Evolutionary conservation across 2,797 vertebrate genomes (phyloP).

Genomic region (Nyctibius grandis): DNA sequence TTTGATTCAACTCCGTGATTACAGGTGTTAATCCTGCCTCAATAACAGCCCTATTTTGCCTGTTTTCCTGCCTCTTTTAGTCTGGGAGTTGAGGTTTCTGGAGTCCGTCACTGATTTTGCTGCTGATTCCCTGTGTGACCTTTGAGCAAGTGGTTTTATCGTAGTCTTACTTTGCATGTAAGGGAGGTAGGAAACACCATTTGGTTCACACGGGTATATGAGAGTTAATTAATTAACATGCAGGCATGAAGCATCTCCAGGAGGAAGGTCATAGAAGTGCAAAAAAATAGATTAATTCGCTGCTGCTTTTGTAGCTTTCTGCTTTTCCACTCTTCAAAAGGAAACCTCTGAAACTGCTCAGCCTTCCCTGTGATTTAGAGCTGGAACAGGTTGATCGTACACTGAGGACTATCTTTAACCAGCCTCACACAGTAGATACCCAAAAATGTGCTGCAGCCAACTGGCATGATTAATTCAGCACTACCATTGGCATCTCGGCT

Average conservation of each 20-base stretch:
- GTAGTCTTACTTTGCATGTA: neutral
- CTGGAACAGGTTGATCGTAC: neutral
- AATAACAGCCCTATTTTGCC: neutral
- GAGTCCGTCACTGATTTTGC: neutral
- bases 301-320: neutral
- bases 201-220: neutral
- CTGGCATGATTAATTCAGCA: neutral
- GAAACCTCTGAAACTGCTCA: conserved; percentile 1
- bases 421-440: neutral
- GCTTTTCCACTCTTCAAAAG: conserved; percentile 30
- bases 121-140: neutral
- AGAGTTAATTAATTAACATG: conserved; percentile 34
- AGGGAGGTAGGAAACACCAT: neutral
- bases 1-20: neutral
- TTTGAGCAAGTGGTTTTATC: neutral
- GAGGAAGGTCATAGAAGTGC: neutral
- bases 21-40: neutral
- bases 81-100: neutral
- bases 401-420: neutral
- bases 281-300: neutral
- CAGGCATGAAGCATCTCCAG: neutral
- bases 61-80: neutral
- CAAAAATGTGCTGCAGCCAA: conserved; percentile 14
- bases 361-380: neutral
- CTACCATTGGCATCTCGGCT: neutral